These are phyloP conservation scores for Drosophila kikkawai DNA, from an alignment of 1,140 invertebrate species.

Conservation along the genomic window DNA sequence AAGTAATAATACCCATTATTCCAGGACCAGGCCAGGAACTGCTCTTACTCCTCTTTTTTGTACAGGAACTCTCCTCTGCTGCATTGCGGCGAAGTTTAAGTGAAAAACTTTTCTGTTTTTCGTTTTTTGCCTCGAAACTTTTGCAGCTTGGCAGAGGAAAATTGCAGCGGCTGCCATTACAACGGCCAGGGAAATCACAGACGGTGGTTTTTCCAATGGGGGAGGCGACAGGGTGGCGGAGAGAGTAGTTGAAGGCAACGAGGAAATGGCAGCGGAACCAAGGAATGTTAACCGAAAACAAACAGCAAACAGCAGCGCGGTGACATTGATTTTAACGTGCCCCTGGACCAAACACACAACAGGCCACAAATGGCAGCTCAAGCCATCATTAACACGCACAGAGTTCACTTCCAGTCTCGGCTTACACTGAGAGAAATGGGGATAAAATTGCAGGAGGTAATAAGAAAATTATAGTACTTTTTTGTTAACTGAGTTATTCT, in stretches of 20 bases:
- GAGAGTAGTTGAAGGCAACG: neutral
- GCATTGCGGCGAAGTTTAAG: constrained; percentile 81
- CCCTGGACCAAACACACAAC: constrained; percentile 49
- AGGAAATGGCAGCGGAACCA: constrained; percentile 68
- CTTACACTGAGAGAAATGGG: constrained; percentile 7
- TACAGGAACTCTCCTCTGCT: constrained; percentile 56
- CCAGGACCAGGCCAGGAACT: constrained; percentile 35
- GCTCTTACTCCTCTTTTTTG: constrained; percentile 18
- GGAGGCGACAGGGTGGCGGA: neutral
- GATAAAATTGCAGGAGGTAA: neutral
- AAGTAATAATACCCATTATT: constrained; percentile 60
- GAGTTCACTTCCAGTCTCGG: constrained; percentile 16
- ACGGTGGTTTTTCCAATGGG: constrained; percentile 15
- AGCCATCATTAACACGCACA: constrained; percentile 80
- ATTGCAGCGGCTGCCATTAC: constrained; percentile 80
- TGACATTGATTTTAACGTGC: constrained; percentile 82
- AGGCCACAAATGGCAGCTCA: constrained; percentile 76
- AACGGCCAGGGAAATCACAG: constrained; percentile 70
- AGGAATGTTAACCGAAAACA: constrained; percentile 81
- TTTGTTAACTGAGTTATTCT: neutral
- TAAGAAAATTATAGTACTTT: too few relatives aligned
- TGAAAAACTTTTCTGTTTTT: constrained; percentile 79
- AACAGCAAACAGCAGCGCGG: constrained; percentile 78
- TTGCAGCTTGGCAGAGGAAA: constrained; percentile 71
- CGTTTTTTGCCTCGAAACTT: constrained; percentile 71